These are phyloP conservation scores for Chelmon rostratus DNA, from an alignment of 2,797 vertebrate species.

Conservation along the genomic window DNA sequence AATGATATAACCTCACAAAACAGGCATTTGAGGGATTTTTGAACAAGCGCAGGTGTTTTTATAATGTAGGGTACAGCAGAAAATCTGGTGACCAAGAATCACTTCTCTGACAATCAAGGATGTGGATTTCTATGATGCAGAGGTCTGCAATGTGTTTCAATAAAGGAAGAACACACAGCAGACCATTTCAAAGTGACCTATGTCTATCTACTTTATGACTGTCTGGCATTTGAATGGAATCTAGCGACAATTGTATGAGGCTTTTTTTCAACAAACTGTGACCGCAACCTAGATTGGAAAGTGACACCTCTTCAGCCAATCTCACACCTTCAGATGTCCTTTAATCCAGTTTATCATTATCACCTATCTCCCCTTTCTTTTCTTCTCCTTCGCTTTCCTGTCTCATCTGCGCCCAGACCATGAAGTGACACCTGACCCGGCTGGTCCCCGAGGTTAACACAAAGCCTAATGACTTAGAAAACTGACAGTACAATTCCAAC, in stretches of 20 bases:
- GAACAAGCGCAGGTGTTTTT: neutral
- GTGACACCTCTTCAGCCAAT: constrained; percentile 54
- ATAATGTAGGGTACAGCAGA: neutral
- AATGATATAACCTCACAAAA: constrained; percentile 28
- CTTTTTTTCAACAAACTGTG: constrained; percentile 24
- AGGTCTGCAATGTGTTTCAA: neutral
- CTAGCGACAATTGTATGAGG: neutral
- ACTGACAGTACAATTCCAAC: constrained; percentile 49
- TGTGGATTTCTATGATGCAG: neutral
- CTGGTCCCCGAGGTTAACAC: constrained; percentile 47
- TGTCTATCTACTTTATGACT: constrained; percentile 14
- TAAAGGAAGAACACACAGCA: constrained; percentile 1
- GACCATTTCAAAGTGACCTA: constrained; percentile 5
- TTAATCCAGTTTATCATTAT: constrained; percentile 67
- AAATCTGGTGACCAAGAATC: constrained; percentile 8
- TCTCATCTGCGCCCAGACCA: constrained; percentile 51
- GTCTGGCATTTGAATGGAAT: constrained; percentile 12
- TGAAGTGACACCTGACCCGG: constrained; percentile 63
- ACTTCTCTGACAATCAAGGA: constrained; percentile 17
- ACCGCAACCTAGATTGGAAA: constrained; percentile 35
- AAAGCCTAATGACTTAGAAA: constrained; percentile 64
- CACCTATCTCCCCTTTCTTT: neutral
- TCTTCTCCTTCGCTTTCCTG: constrained; percentile 24
- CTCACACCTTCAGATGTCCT: constrained; percentile 53
- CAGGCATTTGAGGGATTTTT: constrained; percentile 43